Evolutionary conservation across 2,888 invertebrate genomes (phyloP), one percentile per base, ranked within the genome.

Genomic region (Carcina quercana): DNA sequence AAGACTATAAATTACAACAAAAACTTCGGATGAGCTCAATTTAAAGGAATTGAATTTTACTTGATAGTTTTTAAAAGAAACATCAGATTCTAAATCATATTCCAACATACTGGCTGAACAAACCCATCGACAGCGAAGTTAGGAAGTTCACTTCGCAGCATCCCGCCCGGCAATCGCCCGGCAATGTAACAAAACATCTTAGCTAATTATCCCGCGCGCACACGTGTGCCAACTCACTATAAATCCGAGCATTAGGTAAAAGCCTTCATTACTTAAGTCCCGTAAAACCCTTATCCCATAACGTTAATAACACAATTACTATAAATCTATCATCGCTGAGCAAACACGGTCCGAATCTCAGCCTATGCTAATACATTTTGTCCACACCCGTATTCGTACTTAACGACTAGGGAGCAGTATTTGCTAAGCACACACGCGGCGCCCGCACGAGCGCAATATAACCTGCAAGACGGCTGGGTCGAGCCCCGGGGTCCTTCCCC

Each of bases 251-350:
- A 79, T 83, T 82, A 79, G 68, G 72, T 73, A 60, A 75, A 70
- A 74, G 73, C 79, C 63, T 80, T 79, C 79, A 78, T 82, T 82
- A 82, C 79, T 80, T 79, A 82, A 80, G 78, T 69, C 76, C 68
- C 78, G 75, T 80, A 78, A 82, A 82, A 79, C 82, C 83, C 82
- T 83, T 80, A 82, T 73, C 80, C 82, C 79, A 78, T 82, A 83
- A 82, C 79, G 80, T 80, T 83, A 83, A 82, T 83, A 83, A 83
- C 83, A 82, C 82, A 83, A 82, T 83, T 82, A 83, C 83, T 80
- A 83, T 83, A 83, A 83, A 83, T 83, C 83, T 83, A 83, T 83
- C 83, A 83, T 82, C 80, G 70, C 75, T 69, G 70, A 63, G 59
- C 78, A 83, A 82, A 82, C 79, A 79, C 65, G 70, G 82, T 75